Conservation (phyloP, 2,797 vertebrate species). For the Tenualosa ilisha region DNA sequence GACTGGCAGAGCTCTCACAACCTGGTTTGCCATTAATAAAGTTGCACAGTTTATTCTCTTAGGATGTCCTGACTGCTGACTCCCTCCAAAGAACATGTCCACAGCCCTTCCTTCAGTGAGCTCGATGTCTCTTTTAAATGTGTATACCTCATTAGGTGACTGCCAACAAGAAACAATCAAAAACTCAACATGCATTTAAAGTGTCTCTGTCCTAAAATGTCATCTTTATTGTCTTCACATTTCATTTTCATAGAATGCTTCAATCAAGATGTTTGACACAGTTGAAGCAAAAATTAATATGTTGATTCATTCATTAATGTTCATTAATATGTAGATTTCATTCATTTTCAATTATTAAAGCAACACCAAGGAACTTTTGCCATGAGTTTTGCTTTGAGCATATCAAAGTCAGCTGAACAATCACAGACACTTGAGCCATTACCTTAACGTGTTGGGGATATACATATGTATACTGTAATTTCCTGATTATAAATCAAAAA, state of each 20-base stretch:
- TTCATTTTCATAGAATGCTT: not conserved
- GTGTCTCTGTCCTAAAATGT: too few relatives aligned
- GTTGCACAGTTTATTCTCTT: constrained; percentile 84
- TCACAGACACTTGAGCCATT: too few relatives aligned
- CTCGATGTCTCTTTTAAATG: constrained; percentile 80
- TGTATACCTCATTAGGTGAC: constrained; percentile 94
- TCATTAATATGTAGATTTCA: too few relatives aligned
- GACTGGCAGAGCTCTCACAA: constrained; percentile 85
- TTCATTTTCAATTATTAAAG: too few relatives aligned
- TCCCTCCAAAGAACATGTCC: constrained; percentile 75
- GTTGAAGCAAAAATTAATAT: too few relatives aligned
- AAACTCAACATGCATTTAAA: not conserved
- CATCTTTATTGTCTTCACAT: not conserved
- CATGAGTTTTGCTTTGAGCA: too few relatives aligned
- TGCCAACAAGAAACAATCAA: constrained; percentile 57
- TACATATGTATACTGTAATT: too few relatives aligned
- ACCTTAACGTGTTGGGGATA: too few relatives aligned
- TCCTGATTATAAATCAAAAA: too few relatives aligned
- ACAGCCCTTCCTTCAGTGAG: constrained; percentile 67
- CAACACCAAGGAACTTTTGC: too few relatives aligned
- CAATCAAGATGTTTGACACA: not conserved
- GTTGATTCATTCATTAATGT: too few relatives aligned
- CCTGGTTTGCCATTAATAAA: constrained; percentile 85
- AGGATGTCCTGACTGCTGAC: constrained; percentile 60
- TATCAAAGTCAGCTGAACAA: too few relatives aligned